Base-by-base conservation (phyloP, 1,140 invertebrate genomes). In the Theocolax elegans region DNA sequence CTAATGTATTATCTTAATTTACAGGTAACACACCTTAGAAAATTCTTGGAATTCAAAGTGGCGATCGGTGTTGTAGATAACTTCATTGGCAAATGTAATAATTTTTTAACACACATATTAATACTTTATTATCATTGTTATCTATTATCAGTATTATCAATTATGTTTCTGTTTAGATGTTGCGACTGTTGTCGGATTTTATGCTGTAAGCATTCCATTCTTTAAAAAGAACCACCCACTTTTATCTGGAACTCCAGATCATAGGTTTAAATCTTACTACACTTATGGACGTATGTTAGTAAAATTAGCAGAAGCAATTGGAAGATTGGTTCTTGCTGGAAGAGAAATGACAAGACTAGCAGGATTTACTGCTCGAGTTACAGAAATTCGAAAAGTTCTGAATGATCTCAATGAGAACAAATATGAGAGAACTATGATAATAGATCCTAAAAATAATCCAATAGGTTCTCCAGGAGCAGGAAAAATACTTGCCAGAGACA, bases 221-320 rank as follows among this genome's bases (percentile, higher is more conserved):
- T 91, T 99, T 77, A 88, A 91, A 29, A 85, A 89, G 15, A 87
- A 89, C 59, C 91, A 93, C 83, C 86, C 88, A 1, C 70, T 92
- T 49, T 83, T 94, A 3, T 86, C 89, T 0, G 88, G 85, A 3
- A 71, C 72, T 9, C 35, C 86, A 2, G 81, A 86, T 44, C 86
- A 88, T 74, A 79, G 87, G 54, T 89, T 88, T 23, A 84, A 92
- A 86, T 90, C 94, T 77, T 99, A 99, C 80, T 99, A 99, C 83
- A 97, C 94, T 13, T 96, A 94, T 85, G 97, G 97, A 0, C 88
- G 97, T 15, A 99, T 99, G 97, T 87, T 99, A 78, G 91, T 99
- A 2, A 97, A 98, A 82, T 89, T 99, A 85, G 97, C 97, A 1
- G 96, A 99, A 87, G 97, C 97, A 29, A 96, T 99, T 76, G 97